Percentiles rank a stretch among this genome's conserved stretches.
phyloP scores from a whole-genome alignment of 2,113 vertebrate species.

The Astatoreochromis straeleni region DNA sequence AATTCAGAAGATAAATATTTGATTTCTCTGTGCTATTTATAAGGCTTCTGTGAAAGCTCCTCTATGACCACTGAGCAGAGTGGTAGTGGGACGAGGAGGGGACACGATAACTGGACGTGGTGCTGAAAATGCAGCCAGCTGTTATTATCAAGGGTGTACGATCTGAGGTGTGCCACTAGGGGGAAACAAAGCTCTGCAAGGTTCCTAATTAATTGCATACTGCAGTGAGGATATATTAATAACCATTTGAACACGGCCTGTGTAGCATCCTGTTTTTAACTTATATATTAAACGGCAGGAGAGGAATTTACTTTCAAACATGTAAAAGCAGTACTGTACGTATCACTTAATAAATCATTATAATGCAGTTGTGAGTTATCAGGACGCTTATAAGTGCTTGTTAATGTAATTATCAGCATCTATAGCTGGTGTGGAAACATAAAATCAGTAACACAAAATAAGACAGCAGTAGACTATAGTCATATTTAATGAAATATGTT shows the following conservation, averaged over 20 bases:
- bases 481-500: background rate
- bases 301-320: background rate
- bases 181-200: conserved; percentile 37
- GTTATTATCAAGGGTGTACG: background rate
- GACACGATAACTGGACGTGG: background rate
- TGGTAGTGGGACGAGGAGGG: conserved; percentile 4
- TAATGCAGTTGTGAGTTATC: background rate
- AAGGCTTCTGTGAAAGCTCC: conserved; percentile 39
- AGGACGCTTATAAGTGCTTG: background rate
- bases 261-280: background rate
- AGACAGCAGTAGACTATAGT: background rate
- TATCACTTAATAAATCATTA: background rate
- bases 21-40: conserved; percentile 46
- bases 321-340: background rate
- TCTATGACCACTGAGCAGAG: background rate
- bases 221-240: background rate
- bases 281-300: background rate
- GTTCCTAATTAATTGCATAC: background rate
- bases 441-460: background rate
- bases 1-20: conserved; percentile 52
- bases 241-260: background rate
- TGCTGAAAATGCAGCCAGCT: conserved; percentile 16
- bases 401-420: background rate
- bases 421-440: background rate
- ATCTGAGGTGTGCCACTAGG: conserved; percentile 15